These are phyloP conservation scores for Holacanthella duospinosa DNA, from an alignment of 2,888 invertebrate species.

Conservation along the genomic window DNA sequence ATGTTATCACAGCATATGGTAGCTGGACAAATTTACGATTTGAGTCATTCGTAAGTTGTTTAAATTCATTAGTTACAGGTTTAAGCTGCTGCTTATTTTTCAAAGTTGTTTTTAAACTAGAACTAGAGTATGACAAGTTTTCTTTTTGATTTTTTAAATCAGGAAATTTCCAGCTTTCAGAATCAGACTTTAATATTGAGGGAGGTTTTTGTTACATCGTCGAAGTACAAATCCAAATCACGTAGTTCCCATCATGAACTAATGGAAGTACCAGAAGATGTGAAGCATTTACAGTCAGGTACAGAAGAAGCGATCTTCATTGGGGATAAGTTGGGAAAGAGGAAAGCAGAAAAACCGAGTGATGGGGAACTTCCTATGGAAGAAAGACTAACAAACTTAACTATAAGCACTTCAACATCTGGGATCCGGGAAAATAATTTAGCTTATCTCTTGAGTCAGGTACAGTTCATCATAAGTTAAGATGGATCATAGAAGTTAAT, in stretches of 20 bases:
- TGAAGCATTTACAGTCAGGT: constrained; percentile 47
- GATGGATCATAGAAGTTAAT: neutral
- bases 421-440: constrained; percentile 57
- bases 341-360: constrained; percentile 33
- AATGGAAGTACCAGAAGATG: constrained; percentile 42
- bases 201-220: constrained; percentile 42
- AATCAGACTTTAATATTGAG: constrained; percentile 47
- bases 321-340: constrained; percentile 37
- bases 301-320: constrained; percentile 25
- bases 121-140: neutral
- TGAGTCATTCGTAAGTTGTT: constrained; percentile 46
- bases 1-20: constrained; percentile 52
- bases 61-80: no score
- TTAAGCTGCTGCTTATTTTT: no score
- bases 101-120: neutral
- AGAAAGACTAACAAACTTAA: constrained; percentile 66
- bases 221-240: neutral
- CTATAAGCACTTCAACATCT: constrained; percentile 50
- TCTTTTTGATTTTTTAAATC: neutral
- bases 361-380: constrained; percentile 62
- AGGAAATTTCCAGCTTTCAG: constrained; percentile 35
- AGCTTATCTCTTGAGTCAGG: constrained; percentile 63
- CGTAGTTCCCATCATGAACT: constrained; percentile 4
- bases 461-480: constrained; percentile 15
- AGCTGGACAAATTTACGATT: constrained; percentile 49